Evolutionary conservation across 2,113 vertebrate genomes (phyloP).

Genomic region (Semicossyphus pulcher): DNA sequence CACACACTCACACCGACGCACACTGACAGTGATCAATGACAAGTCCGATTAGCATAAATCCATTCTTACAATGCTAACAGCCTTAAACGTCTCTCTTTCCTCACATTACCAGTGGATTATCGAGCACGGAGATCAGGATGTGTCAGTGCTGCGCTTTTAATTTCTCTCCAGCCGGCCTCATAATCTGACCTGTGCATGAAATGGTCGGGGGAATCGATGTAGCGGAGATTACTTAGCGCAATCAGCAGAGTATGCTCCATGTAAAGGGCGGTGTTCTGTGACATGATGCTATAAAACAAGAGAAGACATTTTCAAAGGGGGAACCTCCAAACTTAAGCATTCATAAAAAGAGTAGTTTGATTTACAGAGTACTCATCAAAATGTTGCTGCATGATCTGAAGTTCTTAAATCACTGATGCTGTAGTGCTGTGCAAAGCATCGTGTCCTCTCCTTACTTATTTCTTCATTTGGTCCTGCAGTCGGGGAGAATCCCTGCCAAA

Average conservation of each 20-base stretch:
- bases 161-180: constrained; percentile 57
- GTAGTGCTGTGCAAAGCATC: constrained; percentile 10
- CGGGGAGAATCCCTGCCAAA: constrained; percentile 59
- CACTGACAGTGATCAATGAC: constrained; percentile 60
- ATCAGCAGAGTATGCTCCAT: constrained; percentile 13
- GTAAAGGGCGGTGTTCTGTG: constrained; percentile 23
- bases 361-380: neutral
- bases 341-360: no score
- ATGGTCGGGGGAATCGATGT: constrained; percentile 42
- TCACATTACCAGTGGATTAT: constrained; percentile 67
- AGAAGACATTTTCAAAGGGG: neutral
- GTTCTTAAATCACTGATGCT: neutral
- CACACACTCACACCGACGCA: constrained; percentile 8
- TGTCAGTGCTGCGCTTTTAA: constrained; percentile 60
- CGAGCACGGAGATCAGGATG: constrained; percentile 56
- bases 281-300: constrained; percentile 6
- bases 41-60: constrained; percentile 51
- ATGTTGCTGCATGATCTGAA: neutral
- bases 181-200: constrained; percentile 54
- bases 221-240: constrained; percentile 33
- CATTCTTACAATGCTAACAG: constrained; percentile 31
- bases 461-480: constrained; percentile 54
- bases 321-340: neutral
- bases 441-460: constrained; percentile 31
- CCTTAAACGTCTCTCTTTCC: constrained; percentile 42